A percentile compares a stretch with the other conserved stretches of the same genome.
Conservation (phyloP, 2,113 vertebrate species). For the Tautogolabrus adspersus region DNA sequence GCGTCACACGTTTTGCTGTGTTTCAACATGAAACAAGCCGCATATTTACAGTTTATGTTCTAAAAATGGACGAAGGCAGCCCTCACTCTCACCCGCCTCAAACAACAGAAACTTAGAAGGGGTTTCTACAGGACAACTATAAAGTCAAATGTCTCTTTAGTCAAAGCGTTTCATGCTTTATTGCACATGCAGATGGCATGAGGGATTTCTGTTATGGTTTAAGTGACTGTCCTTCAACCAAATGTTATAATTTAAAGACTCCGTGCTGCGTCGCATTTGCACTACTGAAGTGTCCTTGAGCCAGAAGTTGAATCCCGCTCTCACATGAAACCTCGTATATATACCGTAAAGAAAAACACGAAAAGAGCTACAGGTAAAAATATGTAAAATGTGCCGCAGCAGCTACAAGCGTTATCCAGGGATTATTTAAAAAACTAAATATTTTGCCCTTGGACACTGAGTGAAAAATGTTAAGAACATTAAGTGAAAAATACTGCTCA, state of each 20-base stretch:
- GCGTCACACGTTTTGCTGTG: conserved; percentile 38
- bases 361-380: not conserved
- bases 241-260: conserved; percentile 32
- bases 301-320: conserved; percentile 12
- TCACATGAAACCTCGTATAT: conserved; percentile 20
- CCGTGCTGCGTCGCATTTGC: conserved; percentile 24
- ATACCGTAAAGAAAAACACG: conserved; percentile 12
- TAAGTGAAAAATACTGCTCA: not conserved
- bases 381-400: not conserved
- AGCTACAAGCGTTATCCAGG: not conserved
- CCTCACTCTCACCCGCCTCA: conserved; percentile 17
- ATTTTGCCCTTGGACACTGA: not conserved
- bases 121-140: conserved; percentile 24
- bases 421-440: not conserved
- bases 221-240: conserved; percentile 46
- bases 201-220: conserved; percentile 33
- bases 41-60: conserved; percentile 68
- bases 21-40: conserved; percentile 69
- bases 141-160: conserved; percentile 25
- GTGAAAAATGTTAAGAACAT: not conserved
- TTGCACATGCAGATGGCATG: conserved; percentile 48
- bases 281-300: conserved; percentile 65
- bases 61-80: conserved; percentile 37
- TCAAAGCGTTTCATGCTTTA: conserved; percentile 40
- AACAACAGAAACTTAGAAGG: conserved; percentile 12